Base-by-base conservation (phyloP, 2,888 invertebrate genomes). In the Callinectes sapidus region DNA sequence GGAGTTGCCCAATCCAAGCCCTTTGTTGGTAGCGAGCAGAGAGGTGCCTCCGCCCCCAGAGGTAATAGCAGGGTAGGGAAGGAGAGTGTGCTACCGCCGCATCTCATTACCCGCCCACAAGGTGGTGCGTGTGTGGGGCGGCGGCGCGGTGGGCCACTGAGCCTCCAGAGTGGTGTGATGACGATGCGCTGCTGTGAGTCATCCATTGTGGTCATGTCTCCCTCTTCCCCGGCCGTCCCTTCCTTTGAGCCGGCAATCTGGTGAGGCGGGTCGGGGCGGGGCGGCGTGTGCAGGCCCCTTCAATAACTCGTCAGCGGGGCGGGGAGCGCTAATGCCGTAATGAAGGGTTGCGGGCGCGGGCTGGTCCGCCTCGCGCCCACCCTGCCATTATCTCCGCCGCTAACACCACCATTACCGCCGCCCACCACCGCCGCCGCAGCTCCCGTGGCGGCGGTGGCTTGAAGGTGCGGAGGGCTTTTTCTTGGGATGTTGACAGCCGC, bases 221-320 rank as follows among this genome's bases (percentile, higher is more conserved):
- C 88, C 55, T 28, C 32, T 55, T 16, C 55, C 48, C 54, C 54
- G 32, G 28, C 61, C 55, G 16, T 42, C 88, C 35, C 14, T 32
- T n/a, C 71, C 39, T 23, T 16, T 35, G 35, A 35, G 28, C 71
- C 89, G 28, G 71, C 42, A 39, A 77, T 55, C 2, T 32, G 16
- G 90, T 54, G 54, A 32, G 77, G 90, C 54, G 86, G 85, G 55
- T 61, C 55, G 86, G 55, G 61, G 86, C 35, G 85, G 90, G 35
- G 90, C 86, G 90, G 90, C 39, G 90, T 90, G 90, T 90, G 90
- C 90, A 86, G 86, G 86, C 86, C 85, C 90, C 90, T 90, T 90
- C 90, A 90, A 90, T 90, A 90, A 90, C 90, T 90, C 90, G 90
- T 90, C 90, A 90, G 90, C 55, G 39, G 90, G 90, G 90, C 90